A percentile compares a stretch with the other conserved stretches of the same genome.
These are phyloP conservation scores for Meles meles DNA, from an alignment of 2,113 vertebrate genomes.

Conservation along the genomic window DNA sequence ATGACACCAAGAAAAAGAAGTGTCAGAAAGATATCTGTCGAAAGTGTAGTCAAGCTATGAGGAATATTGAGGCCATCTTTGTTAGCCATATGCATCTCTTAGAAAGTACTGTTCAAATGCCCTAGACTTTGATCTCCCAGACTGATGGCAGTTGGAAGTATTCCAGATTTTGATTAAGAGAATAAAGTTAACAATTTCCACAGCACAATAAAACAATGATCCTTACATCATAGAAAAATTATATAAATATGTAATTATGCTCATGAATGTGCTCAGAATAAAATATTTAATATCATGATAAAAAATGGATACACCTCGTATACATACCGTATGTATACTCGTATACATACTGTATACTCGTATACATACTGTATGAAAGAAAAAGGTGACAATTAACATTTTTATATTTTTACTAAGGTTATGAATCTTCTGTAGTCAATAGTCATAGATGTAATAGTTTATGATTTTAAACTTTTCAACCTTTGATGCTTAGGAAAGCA, in stretches of 20 bases:
- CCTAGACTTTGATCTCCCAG: not conserved
- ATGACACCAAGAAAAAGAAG: not conserved
- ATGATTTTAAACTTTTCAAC: conserved; percentile 19
- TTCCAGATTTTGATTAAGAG: not conserved
- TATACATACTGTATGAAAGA: conserved; percentile 33
- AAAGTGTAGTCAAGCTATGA: not conserved
- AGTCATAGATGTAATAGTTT: conserved; percentile 35
- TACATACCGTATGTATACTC: no score
- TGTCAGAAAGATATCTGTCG: not conserved
- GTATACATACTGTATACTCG: no score
- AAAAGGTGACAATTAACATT: conserved; percentile 8
- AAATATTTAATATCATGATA: conserved; percentile 46
- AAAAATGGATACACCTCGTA: conserved; percentile 59
- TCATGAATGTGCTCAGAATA: not conserved
- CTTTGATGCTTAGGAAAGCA: conserved; percentile 3
- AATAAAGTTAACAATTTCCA: not conserved
- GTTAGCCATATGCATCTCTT: not conserved
- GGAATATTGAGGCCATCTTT: not conserved
- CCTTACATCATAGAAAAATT: not conserved
- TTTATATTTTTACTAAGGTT: conserved; percentile 58
- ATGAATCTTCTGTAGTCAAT: conserved; percentile 56
- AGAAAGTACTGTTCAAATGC: not conserved
- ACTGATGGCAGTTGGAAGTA: not conserved
- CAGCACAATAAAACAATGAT: not conserved
- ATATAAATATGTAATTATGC: not conserved